A percentile compares a stretch with the other conserved stretches of the same genome.
phyloP scores from a whole-genome alignment of 37 sponge, comb jelly and placozoan species.

The Tethya wilhelma region DNA sequence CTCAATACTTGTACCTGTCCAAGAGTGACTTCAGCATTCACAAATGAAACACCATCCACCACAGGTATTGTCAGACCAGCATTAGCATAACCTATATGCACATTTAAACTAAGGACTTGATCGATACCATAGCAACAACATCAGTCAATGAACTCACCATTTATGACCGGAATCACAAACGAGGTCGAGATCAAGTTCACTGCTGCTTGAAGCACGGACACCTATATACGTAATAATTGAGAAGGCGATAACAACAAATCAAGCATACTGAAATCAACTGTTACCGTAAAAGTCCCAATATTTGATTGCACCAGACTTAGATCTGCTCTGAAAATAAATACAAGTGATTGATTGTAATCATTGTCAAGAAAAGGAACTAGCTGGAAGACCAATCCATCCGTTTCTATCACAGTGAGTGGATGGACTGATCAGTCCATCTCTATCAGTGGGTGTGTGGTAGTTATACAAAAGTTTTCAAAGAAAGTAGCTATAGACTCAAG shows the following conservation, averaged over 20 bases:
- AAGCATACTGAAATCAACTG: neutral
- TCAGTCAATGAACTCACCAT: constrained; percentile 29
- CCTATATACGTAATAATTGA: constrained; percentile 22
- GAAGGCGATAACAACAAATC: neutral
- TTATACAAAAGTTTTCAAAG: neutral
- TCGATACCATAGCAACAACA: neutral
- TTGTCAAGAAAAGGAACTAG: too few relatives aligned
- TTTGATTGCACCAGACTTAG: constrained; percentile 42
- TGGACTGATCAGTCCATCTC: too few relatives aligned
- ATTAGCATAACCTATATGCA: constrained; percentile 47
- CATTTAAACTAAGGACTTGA: neutral
- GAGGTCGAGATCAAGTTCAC: constrained; percentile 36
- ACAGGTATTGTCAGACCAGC: constrained; percentile 68
- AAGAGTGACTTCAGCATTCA: constrained; percentile 48
- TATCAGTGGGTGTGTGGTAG: too few relatives aligned
- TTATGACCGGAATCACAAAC: constrained; percentile 54
- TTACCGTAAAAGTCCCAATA: constrained; percentile 69
- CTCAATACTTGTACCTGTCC: constrained; percentile 46
- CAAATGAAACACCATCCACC: constrained; percentile 69
- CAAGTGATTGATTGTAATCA: too few relatives aligned
- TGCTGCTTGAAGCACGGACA: constrained; percentile 43
- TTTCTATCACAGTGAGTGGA: too few relatives aligned
- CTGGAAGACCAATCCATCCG: too few relatives aligned
- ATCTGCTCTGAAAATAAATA: constrained; percentile 42
- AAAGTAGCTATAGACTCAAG: neutral